A percentile compares a stretch with the other conserved stretches of the same genome.
phyloP scores from a whole-genome alignment of 2,113 vertebrate genomes.

The Solenodon paradoxus region DNA sequence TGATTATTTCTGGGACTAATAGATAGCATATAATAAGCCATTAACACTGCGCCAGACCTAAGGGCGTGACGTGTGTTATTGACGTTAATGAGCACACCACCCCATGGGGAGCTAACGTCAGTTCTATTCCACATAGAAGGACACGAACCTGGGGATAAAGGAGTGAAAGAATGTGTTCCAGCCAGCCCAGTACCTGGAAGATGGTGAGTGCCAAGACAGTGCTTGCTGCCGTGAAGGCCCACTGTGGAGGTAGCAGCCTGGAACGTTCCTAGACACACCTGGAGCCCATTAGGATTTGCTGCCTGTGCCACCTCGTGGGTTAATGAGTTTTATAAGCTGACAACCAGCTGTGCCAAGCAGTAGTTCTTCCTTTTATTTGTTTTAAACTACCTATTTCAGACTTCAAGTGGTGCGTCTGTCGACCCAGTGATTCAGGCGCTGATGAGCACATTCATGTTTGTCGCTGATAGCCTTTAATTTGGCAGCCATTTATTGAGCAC shows the following conservation, averaged over 20 bases:
- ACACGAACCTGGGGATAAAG: not conserved
- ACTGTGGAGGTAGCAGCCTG: not conserved
- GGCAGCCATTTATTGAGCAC: conserved; percentile 43
- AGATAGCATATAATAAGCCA: not conserved
- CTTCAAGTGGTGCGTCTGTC: conserved; percentile 51
- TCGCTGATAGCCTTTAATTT: conserved; percentile 52
- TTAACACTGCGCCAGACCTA: not conserved
- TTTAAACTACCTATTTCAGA: conserved; percentile 68
- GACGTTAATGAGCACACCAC: not conserved
- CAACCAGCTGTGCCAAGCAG: conserved; percentile 69
- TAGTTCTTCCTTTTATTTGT: conserved; percentile 63
- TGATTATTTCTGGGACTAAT: not conserved
- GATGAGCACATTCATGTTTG: conserved; percentile 61
- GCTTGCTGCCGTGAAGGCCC: not conserved
- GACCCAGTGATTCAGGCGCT: conserved; percentile 55
- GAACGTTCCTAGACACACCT: conserved; percentile 55
- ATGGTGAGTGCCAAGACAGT: not conserved
- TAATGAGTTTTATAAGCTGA: conserved; percentile 72
- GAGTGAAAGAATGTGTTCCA: not conserved
- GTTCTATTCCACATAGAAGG: not conserved
- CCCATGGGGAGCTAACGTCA: not conserved
- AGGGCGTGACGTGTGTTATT: not conserved
- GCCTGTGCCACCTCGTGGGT: conserved; percentile 61
- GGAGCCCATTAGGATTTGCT: conserved; percentile 64
- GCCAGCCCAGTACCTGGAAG: not conserved